A percentile compares a stretch with the other conserved stretches of the same genome.
Evolutionary conservation across 2,113 vertebrate genomes (phyloP).

Genomic region (Garra rufa): DNA sequence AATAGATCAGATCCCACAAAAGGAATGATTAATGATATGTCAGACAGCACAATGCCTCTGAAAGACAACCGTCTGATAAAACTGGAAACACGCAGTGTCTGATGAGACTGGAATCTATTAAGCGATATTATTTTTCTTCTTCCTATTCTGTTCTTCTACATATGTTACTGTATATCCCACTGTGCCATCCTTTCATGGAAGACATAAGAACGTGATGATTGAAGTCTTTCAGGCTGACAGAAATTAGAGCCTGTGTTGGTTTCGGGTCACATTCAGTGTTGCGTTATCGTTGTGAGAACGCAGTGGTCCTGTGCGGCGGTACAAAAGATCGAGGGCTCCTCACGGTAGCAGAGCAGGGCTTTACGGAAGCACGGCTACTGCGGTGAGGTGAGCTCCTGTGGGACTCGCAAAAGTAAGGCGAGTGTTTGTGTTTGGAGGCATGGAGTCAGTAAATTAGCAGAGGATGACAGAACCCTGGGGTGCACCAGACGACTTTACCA

Average conservation of each 20-base stretch:
- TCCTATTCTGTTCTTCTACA: conserved; percentile 24
- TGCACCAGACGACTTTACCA: conserved; percentile 22
- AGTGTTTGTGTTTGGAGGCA: conserved; percentile 34
- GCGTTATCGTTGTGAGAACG: not conserved
- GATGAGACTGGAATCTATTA: conserved; percentile 41
- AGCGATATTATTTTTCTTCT: conserved; percentile 55
- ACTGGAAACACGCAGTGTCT: conserved; percentile 23
- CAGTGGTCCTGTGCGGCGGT: not conserved
- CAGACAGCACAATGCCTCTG: conserved; percentile 41
- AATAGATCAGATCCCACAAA: conserved; percentile 34
- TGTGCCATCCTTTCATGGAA: conserved; percentile 8
- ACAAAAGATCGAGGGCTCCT: not conserved
- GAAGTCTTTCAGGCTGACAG: conserved; percentile 37
- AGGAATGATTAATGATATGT: conserved; percentile 59
- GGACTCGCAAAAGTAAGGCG: conserved; percentile 1
- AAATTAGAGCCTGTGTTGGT: conserved; percentile 23
- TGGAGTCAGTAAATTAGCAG: conserved; percentile 21
- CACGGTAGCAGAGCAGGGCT: not conserved
- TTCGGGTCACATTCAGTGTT: conserved; percentile 19
- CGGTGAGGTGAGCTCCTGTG: conserved; percentile 10
- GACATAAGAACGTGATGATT: conserved; percentile 35
- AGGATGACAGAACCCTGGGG: conserved; percentile 25
- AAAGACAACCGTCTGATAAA: conserved; percentile 32
- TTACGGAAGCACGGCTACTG: conserved; percentile 1
- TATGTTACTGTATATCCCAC: not conserved